Percentiles rank a stretch among this genome's conserved stretches.
These are phyloP conservation scores for Meloidogyne exigua DNA, from an alignment of 1,140 invertebrate species.

Conservation along the genomic window DNA sequence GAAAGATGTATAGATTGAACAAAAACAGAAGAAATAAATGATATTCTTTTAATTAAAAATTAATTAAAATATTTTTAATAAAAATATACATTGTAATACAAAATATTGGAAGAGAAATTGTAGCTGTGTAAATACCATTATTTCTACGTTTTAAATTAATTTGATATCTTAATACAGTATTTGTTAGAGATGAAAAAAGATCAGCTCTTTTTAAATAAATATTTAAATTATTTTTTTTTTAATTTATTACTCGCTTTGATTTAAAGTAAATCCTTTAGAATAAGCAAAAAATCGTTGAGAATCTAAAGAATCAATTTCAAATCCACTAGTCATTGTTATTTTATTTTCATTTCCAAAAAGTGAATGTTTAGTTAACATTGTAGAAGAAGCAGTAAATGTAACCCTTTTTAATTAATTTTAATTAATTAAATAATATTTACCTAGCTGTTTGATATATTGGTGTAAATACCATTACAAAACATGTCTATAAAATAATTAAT, in stretches of 20 bases:
- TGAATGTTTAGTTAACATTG: slow-evolving; percentile 15
- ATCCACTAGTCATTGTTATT: slow-evolving; percentile 21
- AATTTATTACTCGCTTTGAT: slow-evolving; percentile 15
- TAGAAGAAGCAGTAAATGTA: slow-evolving; percentile 16
- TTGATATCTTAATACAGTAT: slow-evolving; percentile 24
- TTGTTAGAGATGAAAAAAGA: slow-evolving; percentile 9
- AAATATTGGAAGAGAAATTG: slow-evolving; percentile 17
- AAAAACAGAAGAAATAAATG: slow-evolving; percentile 18
- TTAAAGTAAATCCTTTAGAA: slow-evolving; percentile 11
- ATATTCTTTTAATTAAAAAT: slow-evolving; percentile 6
- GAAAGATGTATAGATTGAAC: neutral
- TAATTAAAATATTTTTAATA: neutral
- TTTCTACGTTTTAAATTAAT: slow-evolving; percentile 9
- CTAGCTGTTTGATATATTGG: slow-evolving; percentile 14
- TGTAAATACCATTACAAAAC: slow-evolving; percentile 21
- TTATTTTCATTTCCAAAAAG: slow-evolving; percentile 13
- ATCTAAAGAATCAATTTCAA: slow-evolving; percentile 13
- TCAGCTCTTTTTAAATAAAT: neutral
- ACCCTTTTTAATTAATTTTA: slow-evolving; percentile 6
- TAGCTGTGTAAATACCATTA: slow-evolving; percentile 9
- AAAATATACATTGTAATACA: slow-evolving; percentile 11
- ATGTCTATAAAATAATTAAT: slow-evolving; percentile 4
- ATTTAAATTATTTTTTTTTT: neutral
- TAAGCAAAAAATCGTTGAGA: slow-evolving; percentile 20
- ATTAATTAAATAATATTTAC: neutral